Conservation (phyloP, 2,888 invertebrate species). For the Agrotis exclamationis region DNA sequence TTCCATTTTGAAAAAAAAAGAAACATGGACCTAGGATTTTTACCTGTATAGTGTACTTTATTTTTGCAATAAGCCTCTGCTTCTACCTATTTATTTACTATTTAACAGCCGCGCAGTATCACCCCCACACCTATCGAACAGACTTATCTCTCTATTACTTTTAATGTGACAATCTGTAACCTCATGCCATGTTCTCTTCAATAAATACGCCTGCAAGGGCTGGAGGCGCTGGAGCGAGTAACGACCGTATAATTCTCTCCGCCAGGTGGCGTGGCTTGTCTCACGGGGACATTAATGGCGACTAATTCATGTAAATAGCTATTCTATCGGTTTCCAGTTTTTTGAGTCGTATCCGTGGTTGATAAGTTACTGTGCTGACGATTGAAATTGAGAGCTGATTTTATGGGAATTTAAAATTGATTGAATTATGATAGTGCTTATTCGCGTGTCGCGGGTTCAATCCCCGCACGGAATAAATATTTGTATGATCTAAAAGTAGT, state of each 20-base stretch:
- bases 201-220: constrained; percentile 72
- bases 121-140: constrained; percentile 25
- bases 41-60: not conserved
- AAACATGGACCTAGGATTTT: too few species aligned
- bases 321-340: constrained; percentile 77
- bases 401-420: constrained; percentile 16
- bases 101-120: not conserved
- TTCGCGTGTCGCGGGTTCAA: too few species aligned
- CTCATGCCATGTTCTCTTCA: constrained; percentile 58
- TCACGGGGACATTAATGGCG: constrained; percentile 88
- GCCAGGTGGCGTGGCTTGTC: constrained; percentile 88
- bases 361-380: constrained; percentile 44
- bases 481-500: too few species aligned
- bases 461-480: too few species aligned
- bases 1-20: too few species aligned
- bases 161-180: constrained; percentile 56
- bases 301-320: constrained; percentile 90
- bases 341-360: constrained; percentile 62
- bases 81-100: not conserved
- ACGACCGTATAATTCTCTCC: constrained; percentile 88
- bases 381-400: constrained; percentile 38
- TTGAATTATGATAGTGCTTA: not conserved
- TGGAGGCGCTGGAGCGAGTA: constrained; percentile 84
- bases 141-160: constrained; percentile 52
- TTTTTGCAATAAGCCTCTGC: not conserved